Evolutionary conservation across 2,113 vertebrate genomes (phyloP).

Genomic region (Nibea albiflora): DNA sequence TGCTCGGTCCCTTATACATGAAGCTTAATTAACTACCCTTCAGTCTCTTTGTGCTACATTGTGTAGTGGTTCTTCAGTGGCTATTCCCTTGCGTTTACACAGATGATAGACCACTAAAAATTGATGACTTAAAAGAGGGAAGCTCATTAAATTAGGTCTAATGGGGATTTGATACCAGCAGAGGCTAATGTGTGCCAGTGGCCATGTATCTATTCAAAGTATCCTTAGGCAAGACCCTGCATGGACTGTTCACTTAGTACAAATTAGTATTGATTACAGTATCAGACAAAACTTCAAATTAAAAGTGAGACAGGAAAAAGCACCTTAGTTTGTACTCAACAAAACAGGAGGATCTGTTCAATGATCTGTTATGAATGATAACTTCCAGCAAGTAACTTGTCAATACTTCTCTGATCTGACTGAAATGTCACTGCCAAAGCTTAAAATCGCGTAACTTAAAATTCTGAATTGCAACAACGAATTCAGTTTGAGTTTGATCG

Average conservation of each 20-base stretch:
- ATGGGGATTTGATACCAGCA: constrained; percentile 27
- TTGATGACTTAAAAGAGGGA: constrained; percentile 23
- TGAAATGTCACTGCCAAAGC: neutral
- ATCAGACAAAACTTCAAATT: neutral
- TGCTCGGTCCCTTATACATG: neutral
- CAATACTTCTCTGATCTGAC: neutral
- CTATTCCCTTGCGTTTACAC: neutral
- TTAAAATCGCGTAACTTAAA: neutral
- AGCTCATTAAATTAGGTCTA: constrained; percentile 45
- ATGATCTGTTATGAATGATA: neutral
- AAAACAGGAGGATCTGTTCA: neutral
- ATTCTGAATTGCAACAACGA: neutral
- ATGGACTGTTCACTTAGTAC: constrained; percentile 1
- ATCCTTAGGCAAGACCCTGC: neutral
- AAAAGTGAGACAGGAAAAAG: neutral
- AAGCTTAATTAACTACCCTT: constrained; percentile 10
- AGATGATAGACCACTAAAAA: constrained; percentile 1
- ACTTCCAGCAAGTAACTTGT: neutral
- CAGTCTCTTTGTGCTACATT: constrained; percentile 3
- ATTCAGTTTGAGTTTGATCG: neutral
- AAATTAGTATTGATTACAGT: neutral
- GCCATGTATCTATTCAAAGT: neutral
- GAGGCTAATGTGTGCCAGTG: constrained; percentile 1
- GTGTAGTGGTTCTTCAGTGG: constrained; percentile 5
- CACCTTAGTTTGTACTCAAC: too few species aligned